Percentiles rank a stretch among this genome's conserved stretches.
Evolutionary conservation across 2,888 invertebrate genomes (phyloP).

Genomic region (Tuta absoluta): DNA sequence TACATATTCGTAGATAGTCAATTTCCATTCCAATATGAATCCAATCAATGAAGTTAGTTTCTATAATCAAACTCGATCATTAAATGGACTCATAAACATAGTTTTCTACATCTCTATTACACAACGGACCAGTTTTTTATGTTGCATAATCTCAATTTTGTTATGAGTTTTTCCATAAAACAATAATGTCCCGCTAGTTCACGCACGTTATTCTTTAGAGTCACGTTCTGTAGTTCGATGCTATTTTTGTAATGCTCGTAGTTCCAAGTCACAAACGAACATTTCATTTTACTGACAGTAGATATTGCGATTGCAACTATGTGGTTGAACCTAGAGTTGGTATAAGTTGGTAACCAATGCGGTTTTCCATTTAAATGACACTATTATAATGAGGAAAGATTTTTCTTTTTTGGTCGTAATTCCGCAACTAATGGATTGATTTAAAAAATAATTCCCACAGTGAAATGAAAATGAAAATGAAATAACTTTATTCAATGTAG

Average conservation of each 20-base stretch:
- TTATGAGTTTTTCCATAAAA: slow-evolving; percentile 17
- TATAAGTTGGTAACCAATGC: too few relatives aligned
- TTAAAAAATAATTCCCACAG: background rate
- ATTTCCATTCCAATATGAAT: too few relatives aligned
- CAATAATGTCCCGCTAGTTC: slow-evolving; percentile 12
- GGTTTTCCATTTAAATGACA: too few relatives aligned
- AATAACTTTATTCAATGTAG: too few relatives aligned
- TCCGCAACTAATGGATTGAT: background rate
- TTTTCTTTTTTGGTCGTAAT: background rate
- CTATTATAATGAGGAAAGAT: background rate
- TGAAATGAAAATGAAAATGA: too few relatives aligned
- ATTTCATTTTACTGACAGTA: too few relatives aligned
- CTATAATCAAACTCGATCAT: background rate
- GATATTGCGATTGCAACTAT: too few relatives aligned
- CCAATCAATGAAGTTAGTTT: too few relatives aligned
- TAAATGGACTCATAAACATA: background rate
- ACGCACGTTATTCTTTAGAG: slow-evolving; percentile 14
- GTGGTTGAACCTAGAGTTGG: too few relatives aligned
- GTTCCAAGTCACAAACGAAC: slow-evolving; percentile 7
- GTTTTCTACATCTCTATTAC: background rate
- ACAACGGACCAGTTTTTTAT: background rate
- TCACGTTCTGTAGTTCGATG: slow-evolving; percentile 13
- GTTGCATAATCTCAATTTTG: background rate
- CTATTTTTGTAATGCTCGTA: slow-evolving; percentile 2
- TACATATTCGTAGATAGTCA: too few relatives aligned